Base-by-base conservation (phyloP, 1,140 invertebrate species). In the Augochlora pura region DNA sequence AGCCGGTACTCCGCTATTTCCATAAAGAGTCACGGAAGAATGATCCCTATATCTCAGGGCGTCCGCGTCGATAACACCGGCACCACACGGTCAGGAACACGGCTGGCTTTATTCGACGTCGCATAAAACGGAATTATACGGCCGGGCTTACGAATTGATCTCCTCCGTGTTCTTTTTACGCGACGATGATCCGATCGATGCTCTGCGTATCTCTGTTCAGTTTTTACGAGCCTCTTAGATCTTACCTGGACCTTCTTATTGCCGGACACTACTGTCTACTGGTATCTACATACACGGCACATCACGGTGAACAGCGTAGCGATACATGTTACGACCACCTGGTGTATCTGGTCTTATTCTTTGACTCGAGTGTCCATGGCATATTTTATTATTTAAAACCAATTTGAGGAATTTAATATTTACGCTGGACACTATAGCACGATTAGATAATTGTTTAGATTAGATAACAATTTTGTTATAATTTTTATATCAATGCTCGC, bases 1-100 rank as follows among this genome's bases (percentile, higher is more conserved):
- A 71, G 77, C 65, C 75, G 39, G 57, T 38, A 46, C 60, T 16
- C 65, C 54, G 18, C 52, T 67, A 85, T 84, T 84, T 80, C 18
- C 83, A 84, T 85, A 82, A 85, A 74, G 74, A 81, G 79, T 85
- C 79, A 85, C 83, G 83, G 54, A 85, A 85, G 84, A 85, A 81
- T 68, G 77, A 84, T 73, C 81, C 65, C 52, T 60, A 52, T 80
- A 75, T 60, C 65, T 75, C 49, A 64, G 52, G 52, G 54, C 68
- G n/a, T 60, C 16, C 39, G 67, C 67, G 46, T 25, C 23, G 59
- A 64, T 66, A 49, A 23, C 16, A 38, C 25, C 25, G 46, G n/a
- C 54, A 25, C 38, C 38, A 10, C 52, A 21, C 18, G 12, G 21
- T 21, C 23, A 42, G 54, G 7, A 46, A 46, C 42, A 70, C 52